Base-by-base conservation (phyloP, 2,797 vertebrate genomes). In the Smutsia gigantea region DNA sequence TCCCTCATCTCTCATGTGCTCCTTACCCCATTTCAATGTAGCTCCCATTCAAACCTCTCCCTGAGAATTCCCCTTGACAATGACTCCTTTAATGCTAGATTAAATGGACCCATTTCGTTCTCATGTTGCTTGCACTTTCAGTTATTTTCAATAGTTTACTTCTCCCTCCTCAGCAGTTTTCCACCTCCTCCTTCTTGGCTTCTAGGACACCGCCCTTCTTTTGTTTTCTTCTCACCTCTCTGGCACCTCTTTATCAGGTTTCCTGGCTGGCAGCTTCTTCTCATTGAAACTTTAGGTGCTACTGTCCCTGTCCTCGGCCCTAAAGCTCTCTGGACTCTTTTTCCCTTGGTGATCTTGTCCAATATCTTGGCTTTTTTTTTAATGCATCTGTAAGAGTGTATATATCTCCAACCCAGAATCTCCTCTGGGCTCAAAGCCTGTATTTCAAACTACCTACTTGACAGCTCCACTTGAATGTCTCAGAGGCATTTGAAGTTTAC, bases 191-290 rank as follows among this genome's bases (percentile, higher is more conserved):
- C 69, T 79, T 63, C 83, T 51, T 37, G 51, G n/a, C 6, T 87
- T 51, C 55, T 34, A 63, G 39, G 64, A 77, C 14, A 21, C 15
- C 11, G 59, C 29, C 15, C 12, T 55, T 69, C 27, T 57, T 61
- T 75, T 78, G 46, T 85, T 74, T 55, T 77, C 57, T 46, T 94
- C 51, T 89, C 55, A 87, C 94, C 59, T 90, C 34, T 82, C 64
- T 75, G 59, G n/a, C 88, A 88, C 71, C 84, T 91, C 85, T 90
- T 95, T 93, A 64, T 94, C 81, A 61, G 61, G 15, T 92, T 90
- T 55, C 71, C 66, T 92, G 59, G 53, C 46, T 96, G 69, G 34
- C 13, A 75, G 53, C 37, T 90, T 59, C 13, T 31, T 86, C 49
- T 94, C 51, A 34, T 23, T 29, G 14, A 64, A 95, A 27, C 23